phyloP scores from a whole-genome alignment of 37 sponge, comb jelly and placozoan genomes.

The Aphrocallistes beatrix region DNA sequence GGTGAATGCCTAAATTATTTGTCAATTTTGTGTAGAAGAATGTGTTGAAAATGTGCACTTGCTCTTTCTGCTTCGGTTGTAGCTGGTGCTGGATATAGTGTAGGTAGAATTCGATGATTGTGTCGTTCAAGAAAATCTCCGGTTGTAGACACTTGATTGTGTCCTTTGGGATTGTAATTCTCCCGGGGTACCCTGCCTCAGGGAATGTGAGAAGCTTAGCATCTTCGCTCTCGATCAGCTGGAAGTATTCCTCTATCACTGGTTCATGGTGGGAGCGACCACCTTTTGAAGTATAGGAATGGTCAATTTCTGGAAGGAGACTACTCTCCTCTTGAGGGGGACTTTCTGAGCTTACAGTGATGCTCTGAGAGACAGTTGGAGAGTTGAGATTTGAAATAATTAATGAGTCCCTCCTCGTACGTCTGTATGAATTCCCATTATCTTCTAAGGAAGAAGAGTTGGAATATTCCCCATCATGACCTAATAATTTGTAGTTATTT shows the following conservation, averaged over 20 bases:
- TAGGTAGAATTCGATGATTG: neutral
- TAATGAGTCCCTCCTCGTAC: too few relatives aligned
- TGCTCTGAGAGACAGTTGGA: too few relatives aligned
- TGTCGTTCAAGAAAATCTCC: neutral
- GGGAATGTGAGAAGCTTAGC: neutral
- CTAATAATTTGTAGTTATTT: too few relatives aligned
- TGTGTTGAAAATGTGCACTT: conserved; percentile 9
- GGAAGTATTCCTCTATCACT: neutral
- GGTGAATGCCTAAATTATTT: neutral
- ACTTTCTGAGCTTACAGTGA: too few relatives aligned
- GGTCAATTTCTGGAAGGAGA: too few relatives aligned
- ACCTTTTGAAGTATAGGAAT: too few relatives aligned
- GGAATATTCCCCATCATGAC: too few relatives aligned
- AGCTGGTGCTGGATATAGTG: neutral
- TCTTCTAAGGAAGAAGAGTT: too few relatives aligned
- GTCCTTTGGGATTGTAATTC: neutral
- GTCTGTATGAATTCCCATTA: too few relatives aligned
- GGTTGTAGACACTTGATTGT: neutral
- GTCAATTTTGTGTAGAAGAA: conserved; percentile 4
- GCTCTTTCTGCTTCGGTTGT: neutral
- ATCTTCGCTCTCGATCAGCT: neutral
- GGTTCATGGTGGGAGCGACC: too few relatives aligned
- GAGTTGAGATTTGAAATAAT: too few relatives aligned
- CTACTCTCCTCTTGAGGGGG: too few relatives aligned
- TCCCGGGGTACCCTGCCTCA: neutral